Conservation (phyloP, 2,888 invertebrate genomes). For the Drosophila helvetica region DNA sequence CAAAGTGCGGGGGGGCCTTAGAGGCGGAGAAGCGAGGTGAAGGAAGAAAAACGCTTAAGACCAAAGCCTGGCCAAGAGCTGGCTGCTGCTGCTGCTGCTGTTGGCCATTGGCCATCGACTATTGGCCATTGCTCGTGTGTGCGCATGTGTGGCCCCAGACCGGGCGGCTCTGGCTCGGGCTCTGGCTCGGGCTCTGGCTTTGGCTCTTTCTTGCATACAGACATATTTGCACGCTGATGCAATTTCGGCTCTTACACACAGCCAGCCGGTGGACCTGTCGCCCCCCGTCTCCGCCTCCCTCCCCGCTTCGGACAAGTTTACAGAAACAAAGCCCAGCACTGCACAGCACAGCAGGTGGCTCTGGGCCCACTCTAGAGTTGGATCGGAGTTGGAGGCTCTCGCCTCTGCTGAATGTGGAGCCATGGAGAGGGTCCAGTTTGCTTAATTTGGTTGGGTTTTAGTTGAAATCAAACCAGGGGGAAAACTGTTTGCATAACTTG, state of each 20-base stretch:
- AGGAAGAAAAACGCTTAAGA: constrained; percentile 53
- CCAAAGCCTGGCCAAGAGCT: constrained; percentile 40
- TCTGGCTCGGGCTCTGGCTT: constrained; percentile 3
- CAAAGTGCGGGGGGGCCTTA: constrained; percentile 30
- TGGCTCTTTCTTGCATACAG: constrained; percentile 36
- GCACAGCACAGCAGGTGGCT: constrained; percentile 39
- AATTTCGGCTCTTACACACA: constrained; percentile 38
- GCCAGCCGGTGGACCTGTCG: constrained; percentile 14
- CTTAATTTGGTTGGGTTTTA: constrained; percentile 36
- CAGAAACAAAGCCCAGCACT: constrained; percentile 21
- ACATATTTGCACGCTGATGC: constrained; percentile 66
- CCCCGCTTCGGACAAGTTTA: constrained; percentile 15
- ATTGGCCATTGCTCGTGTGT: constrained; percentile 43
- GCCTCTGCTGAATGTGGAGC: neutral
- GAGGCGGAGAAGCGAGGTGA: constrained; percentile 7
- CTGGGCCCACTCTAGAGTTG: constrained; percentile 9
- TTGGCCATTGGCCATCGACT: constrained; percentile 45
- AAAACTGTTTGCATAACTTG: constrained; percentile 22
- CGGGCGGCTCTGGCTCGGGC: too few relatives aligned
- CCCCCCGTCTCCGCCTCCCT: too few relatives aligned
- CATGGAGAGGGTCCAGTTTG: constrained; percentile 19
- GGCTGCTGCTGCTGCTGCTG: constrained; percentile 28
- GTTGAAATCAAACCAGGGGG: constrained; percentile 8
- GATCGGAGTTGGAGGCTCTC: neutral
- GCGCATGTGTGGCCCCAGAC: constrained; percentile 19